Percentiles rank a stretch among this genome's conserved stretches.
Evolutionary conservation across 2,113 vertebrate species (phyloP).

Genomic region (Mugil cephalus): DNA sequence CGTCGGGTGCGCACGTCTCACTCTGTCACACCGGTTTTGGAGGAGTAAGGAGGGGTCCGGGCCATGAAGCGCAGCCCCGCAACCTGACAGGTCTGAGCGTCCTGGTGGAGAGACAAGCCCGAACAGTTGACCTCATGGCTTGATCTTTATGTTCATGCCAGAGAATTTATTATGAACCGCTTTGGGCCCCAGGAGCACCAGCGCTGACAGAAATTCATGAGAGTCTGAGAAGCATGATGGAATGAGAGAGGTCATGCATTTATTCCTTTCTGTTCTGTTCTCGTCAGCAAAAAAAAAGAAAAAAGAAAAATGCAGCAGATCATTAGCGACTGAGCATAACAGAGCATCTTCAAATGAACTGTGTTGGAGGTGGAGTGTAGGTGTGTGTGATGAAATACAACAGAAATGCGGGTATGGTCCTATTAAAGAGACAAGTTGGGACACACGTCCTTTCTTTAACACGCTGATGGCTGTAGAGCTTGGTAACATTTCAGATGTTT

Average conservation of each 20-base stretch:
- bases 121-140: constrained; percentile 68
- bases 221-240: constrained; percentile 43
- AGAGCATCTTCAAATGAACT: not conserved
- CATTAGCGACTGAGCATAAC: constrained; percentile 13
- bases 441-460: too few relatives aligned
- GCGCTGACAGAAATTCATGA: constrained; percentile 50
- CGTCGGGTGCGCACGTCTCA: constrained; percentile 11
- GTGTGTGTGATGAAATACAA: constrained; percentile 28
- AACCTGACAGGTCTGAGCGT: constrained; percentile 69
- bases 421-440: not conserved
- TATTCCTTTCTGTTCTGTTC: constrained; percentile 41
- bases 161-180: constrained; percentile 65
- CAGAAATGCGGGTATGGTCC: not conserved
- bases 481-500: too few relatives aligned
- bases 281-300: constrained; percentile 56
- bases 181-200: constrained; percentile 47
- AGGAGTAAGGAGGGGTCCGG: constrained; percentile 40
- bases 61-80: constrained; percentile 71
- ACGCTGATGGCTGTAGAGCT: too few relatives aligned
- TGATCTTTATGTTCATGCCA: constrained; percentile 68
- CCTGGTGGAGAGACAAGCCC: constrained; percentile 61
- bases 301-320: constrained; percentile 6
- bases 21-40: constrained; percentile 43
- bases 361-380: constrained; percentile 19
- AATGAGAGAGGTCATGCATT: constrained; percentile 32